Conservation (phyloP, 2,113 vertebrate genomes). For the Aythya baeri region DNA sequence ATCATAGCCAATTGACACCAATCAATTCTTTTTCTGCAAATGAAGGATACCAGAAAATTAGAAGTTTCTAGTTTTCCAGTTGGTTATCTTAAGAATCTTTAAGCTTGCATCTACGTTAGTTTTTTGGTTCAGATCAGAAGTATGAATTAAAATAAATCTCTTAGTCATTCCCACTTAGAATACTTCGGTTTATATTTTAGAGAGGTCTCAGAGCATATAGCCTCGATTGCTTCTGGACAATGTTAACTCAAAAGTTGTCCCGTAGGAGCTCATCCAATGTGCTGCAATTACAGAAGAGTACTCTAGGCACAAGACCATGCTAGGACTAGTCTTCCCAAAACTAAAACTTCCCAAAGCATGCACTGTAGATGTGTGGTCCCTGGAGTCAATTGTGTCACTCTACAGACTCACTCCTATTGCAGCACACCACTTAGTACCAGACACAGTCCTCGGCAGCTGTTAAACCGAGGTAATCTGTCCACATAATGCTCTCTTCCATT, state of each 20-base stretch:
- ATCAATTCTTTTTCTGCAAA: neutral
- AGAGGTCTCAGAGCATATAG: neutral
- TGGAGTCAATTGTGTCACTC: neutral
- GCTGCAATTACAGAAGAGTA: neutral
- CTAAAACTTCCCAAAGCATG: neutral
- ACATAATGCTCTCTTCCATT: too few species aligned
- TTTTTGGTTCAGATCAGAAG: neutral
- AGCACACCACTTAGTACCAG: neutral
- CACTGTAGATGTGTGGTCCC: neutral
- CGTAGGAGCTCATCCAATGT: neutral
- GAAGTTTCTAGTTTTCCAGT: neutral
- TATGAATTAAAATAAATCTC: neutral
- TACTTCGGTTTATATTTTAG: neutral
- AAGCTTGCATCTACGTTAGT: neutral
- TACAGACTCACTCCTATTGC: neutral
- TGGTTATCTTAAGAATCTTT: neutral
- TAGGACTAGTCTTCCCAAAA: neutral
- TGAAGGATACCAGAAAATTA: fast-evolving
- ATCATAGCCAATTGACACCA: neutral
- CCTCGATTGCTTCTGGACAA: neutral
- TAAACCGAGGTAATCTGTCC: neutral
- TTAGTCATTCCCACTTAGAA: neutral
- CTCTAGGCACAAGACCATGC: neutral
- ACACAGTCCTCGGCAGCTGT: neutral
- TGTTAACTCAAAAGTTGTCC: neutral